Conservation (phyloP, 2,888 invertebrate species). For the Coremacera marginata region DNA sequence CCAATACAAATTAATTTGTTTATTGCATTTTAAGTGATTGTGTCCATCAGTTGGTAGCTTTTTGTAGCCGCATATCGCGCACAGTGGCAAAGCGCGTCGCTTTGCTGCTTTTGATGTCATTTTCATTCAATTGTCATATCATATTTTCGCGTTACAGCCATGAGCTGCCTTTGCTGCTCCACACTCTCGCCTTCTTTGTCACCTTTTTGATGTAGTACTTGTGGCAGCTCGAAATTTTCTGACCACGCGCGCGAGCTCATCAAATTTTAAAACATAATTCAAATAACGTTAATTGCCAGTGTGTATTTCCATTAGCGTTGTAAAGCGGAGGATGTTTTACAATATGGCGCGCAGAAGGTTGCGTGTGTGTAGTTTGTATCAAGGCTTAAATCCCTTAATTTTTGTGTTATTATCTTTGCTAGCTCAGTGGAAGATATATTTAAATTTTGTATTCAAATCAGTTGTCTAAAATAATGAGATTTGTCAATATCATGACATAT, state of each 20-base stretch:
- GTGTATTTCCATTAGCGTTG: not conserved
- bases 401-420: no score
- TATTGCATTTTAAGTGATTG: constrained; percentile 56
- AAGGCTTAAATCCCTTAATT: no score
- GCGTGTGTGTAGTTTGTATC: no score
- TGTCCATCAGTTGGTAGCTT: constrained; percentile 9
- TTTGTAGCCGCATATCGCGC: constrained; percentile 44
- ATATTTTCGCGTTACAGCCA: not conserved
- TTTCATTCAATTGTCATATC: not conserved
- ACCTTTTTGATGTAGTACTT: not conserved
- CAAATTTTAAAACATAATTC: constrained; percentile 66
- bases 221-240: not conserved
- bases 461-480: no score
- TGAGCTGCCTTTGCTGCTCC: not conserved
- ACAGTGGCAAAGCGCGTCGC: not conserved
- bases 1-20: constrained; percentile 50
- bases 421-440: no score
- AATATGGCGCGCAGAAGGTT: no score
- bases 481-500: no score
- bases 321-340: not conserved
- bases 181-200: not conserved
- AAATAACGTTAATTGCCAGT: constrained; percentile 65
- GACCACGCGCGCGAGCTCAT: constrained; percentile 51
- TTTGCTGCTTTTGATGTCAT: not conserved
- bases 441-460: no score